A percentile compares a stretch with the other conserved stretches of the same genome.
These are phyloP conservation scores for Sabellastarte sp. DNA, from an alignment of 2,888 invertebrate genomes.

Conservation along the genomic window DNA sequence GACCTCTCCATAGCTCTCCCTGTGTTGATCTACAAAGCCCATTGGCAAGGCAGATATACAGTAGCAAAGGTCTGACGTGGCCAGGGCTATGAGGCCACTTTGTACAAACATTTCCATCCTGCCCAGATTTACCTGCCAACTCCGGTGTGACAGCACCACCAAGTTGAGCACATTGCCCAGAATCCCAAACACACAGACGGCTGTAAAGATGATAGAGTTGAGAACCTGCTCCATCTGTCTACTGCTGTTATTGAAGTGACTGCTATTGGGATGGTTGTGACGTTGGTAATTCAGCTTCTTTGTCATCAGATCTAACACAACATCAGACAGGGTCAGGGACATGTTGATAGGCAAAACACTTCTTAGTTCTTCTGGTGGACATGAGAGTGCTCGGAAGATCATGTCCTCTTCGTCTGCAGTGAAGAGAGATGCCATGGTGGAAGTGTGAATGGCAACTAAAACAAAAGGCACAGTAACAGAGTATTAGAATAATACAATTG, in stretches of 20 bases:
- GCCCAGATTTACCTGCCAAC: background rate
- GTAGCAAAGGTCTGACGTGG: background rate
- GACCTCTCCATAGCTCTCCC: background rate
- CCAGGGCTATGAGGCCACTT: background rate
- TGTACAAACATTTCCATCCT: background rate
- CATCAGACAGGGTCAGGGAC: too few relatives aligned
- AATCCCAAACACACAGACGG: background rate
- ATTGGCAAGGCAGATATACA: background rate
- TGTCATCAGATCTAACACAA: too few relatives aligned
- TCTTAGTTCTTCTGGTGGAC: background rate
- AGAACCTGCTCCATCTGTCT: background rate
- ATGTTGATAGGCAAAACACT: too few relatives aligned
- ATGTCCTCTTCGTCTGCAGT: background rate
- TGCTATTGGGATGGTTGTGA: too few relatives aligned
- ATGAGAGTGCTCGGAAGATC: background rate
- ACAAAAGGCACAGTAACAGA: too few relatives aligned
- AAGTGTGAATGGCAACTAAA: too few relatives aligned
- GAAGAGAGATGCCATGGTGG: too few relatives aligned
- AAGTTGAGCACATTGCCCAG: background rate
- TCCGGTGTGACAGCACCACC: background rate
- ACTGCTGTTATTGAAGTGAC: too few relatives aligned
- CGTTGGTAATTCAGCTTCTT: too few relatives aligned
- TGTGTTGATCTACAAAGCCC: background rate
- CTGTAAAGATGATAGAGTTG: background rate
- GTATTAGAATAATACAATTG: too few relatives aligned